Base-by-base conservation (phyloP, 2,113 vertebrate genomes). In the Thomomys bottae region DNA sequence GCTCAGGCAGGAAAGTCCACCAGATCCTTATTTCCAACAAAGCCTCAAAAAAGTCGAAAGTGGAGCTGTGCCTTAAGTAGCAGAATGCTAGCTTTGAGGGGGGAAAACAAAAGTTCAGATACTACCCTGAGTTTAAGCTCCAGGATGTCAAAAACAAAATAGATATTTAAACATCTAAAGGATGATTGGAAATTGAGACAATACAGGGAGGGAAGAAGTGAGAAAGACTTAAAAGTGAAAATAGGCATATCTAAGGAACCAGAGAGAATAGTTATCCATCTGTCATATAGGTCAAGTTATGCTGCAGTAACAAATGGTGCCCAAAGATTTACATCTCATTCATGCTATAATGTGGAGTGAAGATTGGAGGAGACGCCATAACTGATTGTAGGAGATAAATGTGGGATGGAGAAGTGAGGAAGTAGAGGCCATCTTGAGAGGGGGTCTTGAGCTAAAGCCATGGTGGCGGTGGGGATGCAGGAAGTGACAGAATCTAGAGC, bases 231-330 rank as follows among this genome's bases (percentile, higher is more conserved):
- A 59, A 24, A 32, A 23, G 15, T 49, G 30, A 32, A 23, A 10
- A 45, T 8, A 12, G 28, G 63, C 21, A 6, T 12, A 17, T 26
- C 26, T 10, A 21, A 36, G 67, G 30, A 71, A n/a, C 21, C 40
- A 8, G 23, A 57, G 10, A 17, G 32, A 17, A 15, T 54, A 17
- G 12, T 18, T 8, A 2, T 32, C 0, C 30, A 2, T 32, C 1
- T 26, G 1, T 70, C 36, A 1, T 3, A 15, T 8, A 7, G 49
- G 73, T 68, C 66, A 40, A 34, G 77, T 45, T 76, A 17, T 4
- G 21, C 34, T 38, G 38, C 36, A 8, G 30, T 32, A 40, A 78
- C 21, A 59, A 71, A n/a, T 20, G 30, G 34, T 5, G 26, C 4
- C 84, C 7, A 45, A 30, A 34, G 26, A 40, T 34, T 17, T n/a